These are phyloP conservation scores for Frankliniella intonsa DNA, from an alignment of 2,888 invertebrate species.

Conservation along the genomic window DNA sequence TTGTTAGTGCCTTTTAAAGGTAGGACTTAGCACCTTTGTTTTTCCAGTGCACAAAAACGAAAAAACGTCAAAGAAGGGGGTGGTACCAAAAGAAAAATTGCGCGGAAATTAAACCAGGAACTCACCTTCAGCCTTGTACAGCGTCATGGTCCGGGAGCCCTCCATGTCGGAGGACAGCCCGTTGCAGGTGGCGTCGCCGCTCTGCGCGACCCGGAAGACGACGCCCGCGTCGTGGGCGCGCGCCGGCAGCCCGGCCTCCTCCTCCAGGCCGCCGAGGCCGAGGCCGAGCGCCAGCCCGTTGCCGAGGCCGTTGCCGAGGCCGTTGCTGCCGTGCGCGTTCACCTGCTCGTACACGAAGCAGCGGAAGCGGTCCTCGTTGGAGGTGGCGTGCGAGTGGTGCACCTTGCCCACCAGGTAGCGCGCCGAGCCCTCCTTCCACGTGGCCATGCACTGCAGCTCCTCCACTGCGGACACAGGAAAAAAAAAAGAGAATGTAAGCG, in stretches of 20 bases:
- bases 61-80: too few species aligned
- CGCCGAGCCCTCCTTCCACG: slow-evolving; percentile 91
- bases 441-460: slow-evolving; percentile 83
- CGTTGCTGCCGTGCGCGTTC: slow-evolving; percentile 15
- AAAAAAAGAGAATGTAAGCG: too few species aligned
- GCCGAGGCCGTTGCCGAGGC: slow-evolving; percentile 32
- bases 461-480: slow-evolving; percentile 59
- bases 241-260: slow-evolving; percentile 45
- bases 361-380: slow-evolving; percentile 87
- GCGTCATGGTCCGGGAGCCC: slow-evolving; percentile 76
- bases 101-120: too few species aligned
- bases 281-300: slow-evolving; percentile 35
- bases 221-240: slow-evolving; percentile 50
- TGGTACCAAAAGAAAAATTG: too few species aligned
- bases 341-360: slow-evolving; percentile 91
- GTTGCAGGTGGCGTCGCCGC: slow-evolving; percentile 89
- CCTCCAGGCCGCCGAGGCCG: slow-evolving; percentile 36
- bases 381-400: slow-evolving; percentile 82
- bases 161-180: slow-evolving; percentile 87
- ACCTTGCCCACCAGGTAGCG: slow-evolving; percentile 86
- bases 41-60: too few species aligned
- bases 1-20: too few species aligned
- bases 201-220: slow-evolving; percentile 82
- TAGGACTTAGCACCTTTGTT: too few species aligned
- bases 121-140: slow-evolving; percentile 61